Base-by-base conservation (phyloP, 2,113 vertebrate genomes). In the Struthio camelus region DNA sequence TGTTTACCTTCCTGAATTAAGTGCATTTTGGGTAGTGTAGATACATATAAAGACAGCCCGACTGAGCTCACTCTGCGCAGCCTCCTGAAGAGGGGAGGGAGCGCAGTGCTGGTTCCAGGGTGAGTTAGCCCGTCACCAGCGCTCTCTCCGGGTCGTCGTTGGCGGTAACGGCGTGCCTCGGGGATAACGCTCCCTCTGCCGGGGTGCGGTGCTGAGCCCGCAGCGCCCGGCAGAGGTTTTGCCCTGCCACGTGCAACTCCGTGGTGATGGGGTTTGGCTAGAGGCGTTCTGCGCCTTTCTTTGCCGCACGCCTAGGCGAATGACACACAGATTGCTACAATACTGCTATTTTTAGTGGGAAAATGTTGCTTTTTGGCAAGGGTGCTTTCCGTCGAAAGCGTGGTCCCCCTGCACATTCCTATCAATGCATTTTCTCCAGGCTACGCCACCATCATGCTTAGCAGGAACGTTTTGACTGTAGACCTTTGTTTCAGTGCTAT, bases 401-500 rank as follows among this genome's bases (percentile, higher is more conserved):
- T 27, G 34, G 46, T 95, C 38, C 44, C 6, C 4, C 28, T 14
- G 23, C 16, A 44, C 22, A 22, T 73, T 44, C n/a, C 5, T 48
- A n/a, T 34, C 11, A 9, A 27, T 84, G 79, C 36, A 4, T 86
- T 51, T 79, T 95, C 73, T 77, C 77, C 69, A 25, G 83, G 54
- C 61, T 80, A 10, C 2, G 0, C 69, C 83, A 82, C 40, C 81
- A 67, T 96, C 78, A 75, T 86, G 28, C 84, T 77, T 96, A 71
- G 56, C 59, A 25, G 83, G 85, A 96, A 38, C 62, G 3, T 84
- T 96, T 89, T 91, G 96, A 87, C 87, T 42, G 4, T 46, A 79
- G 72, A 81, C 82, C 85, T 96, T 90, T 94, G 9, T 96, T 50
- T 94, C 97, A 90, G 84, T 44, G 18, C 86, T 94, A 84, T 46